A percentile compares a stretch with the other conserved stretches of the same genome.
phyloP scores from a whole-genome alignment of 2,113 vertebrate genomes.

The Mellivora capensis region DNA sequence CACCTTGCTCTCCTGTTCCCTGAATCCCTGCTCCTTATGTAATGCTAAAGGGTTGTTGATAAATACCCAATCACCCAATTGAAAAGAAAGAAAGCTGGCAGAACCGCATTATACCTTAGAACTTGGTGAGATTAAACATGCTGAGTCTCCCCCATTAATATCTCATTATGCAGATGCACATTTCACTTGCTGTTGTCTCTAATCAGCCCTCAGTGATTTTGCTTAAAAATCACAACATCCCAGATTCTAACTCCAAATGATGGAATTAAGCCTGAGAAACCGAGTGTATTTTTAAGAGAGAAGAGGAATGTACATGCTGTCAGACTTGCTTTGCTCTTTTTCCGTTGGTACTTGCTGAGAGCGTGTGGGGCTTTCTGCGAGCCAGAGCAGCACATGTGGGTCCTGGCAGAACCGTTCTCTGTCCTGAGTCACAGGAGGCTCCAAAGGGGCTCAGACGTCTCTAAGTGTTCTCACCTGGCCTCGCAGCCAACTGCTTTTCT shows the following conservation, averaged over 20 bases:
- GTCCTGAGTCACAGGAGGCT: background rate
- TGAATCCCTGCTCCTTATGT: background rate
- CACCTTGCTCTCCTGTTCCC: background rate
- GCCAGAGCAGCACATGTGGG: slow-evolving; percentile 45
- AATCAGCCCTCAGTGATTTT: background rate
- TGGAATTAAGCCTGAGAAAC: slow-evolving; percentile 11
- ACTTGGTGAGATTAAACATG: background rate
- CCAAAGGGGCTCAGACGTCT: background rate
- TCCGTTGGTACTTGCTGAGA: background rate
- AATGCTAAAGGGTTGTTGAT: background rate
- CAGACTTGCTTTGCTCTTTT: slow-evolving; percentile 32
- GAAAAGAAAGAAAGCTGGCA: background rate
- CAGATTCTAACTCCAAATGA: background rate
- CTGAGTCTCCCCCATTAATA: background rate
- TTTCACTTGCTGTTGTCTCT: slow-evolving; percentile 1
- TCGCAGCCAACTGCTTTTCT: slow-evolving; percentile 21
- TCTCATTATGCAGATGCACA: background rate
- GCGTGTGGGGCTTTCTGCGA: background rate
- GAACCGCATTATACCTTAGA: background rate
- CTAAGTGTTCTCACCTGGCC: slow-evolving; percentile 60
- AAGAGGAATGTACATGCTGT: slow-evolving; percentile 15
- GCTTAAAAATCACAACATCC: background rate
- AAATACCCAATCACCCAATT: background rate
- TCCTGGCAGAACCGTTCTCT: background rate
- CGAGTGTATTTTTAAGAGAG: background rate